Conservation (phyloP, 2,113 vertebrate species). For the Chloroceryle aenea region DNA sequence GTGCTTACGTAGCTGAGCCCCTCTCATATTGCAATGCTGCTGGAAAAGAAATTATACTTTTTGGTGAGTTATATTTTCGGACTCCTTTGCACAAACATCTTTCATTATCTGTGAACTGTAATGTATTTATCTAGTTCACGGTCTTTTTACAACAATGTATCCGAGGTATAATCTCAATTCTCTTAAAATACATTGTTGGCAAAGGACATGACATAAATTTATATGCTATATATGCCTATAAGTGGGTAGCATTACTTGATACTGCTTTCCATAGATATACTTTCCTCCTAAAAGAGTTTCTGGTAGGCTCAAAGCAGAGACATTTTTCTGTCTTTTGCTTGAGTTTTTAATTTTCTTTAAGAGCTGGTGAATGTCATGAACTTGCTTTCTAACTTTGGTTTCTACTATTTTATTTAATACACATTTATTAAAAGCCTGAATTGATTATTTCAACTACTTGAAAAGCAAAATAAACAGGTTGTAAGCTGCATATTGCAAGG, state of each 20-base stretch:
- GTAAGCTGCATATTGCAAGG: not conserved
- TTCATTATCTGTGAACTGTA: not conserved
- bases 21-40: not conserved
- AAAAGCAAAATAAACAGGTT: not conserved
- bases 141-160: not conserved
- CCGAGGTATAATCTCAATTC: not conserved
- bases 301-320: not conserved
- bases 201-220: not conserved
- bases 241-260: not conserved
- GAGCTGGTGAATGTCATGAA: not conserved
- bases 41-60: not conserved
- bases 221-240: not conserved
- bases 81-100: not conserved
- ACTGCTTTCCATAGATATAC: not conserved
- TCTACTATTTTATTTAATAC: not conserved
- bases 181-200: not conserved
- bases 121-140: not conserved
- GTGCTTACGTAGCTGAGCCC: not conserved
- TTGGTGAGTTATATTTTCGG: not conserved
- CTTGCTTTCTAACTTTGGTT: not conserved
- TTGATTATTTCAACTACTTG: not conserved
- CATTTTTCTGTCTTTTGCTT: not conserved
- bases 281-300: not conserved
- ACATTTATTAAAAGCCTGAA: not conserved
- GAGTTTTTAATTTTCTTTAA: not conserved